A percentile compares a stretch with the other conserved stretches of the same genome.
Conservation (phyloP, 2,797 vertebrate species). For the Sebastes matsubarae region DNA sequence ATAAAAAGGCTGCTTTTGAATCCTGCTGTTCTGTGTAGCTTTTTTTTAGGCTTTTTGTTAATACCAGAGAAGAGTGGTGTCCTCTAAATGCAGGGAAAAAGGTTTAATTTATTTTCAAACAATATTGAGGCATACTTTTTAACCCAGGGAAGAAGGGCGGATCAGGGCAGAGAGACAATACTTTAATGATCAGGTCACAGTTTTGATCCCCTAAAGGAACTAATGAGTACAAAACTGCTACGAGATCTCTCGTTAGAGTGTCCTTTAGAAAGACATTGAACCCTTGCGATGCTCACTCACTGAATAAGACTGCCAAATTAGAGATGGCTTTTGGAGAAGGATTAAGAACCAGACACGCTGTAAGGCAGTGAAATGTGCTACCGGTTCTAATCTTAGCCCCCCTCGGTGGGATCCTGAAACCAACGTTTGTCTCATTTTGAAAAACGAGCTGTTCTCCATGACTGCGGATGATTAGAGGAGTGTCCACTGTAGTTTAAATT, state of each 20-base stretch:
- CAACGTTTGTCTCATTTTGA: not conserved
- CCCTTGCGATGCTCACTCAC: not conserved
- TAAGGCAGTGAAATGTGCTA: not conserved
- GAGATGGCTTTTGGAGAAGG: not conserved
- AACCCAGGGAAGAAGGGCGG: not conserved
- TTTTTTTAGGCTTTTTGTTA: not conserved
- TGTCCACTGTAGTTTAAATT: not conserved
- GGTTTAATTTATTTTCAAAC: not conserved
- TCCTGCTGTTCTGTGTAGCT: not conserved
- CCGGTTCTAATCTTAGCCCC: constrained; percentile 1
- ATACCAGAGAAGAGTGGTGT: not conserved
- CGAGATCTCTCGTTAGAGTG: constrained; percentile 15
- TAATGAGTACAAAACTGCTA: constrained; percentile 21
- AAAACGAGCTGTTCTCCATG: not conserved
- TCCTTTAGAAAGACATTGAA: constrained; percentile 4
- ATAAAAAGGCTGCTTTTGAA: not conserved
- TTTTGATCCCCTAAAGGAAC: constrained; percentile 22
- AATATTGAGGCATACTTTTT: not conserved
- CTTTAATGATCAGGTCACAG: not conserved
- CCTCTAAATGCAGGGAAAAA: constrained; percentile 6
- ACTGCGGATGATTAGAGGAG: not conserved
- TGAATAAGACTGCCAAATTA: constrained; percentile 15
- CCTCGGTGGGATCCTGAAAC: not conserved
- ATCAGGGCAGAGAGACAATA: not conserved
- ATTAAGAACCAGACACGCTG: not conserved